A percentile compares a stretch with the other conserved stretches of the same genome.
These are phyloP conservation scores for Brachionus koreanus DNA, from an alignment of 1,140 invertebrate species.

Conservation along the genomic window DNA sequence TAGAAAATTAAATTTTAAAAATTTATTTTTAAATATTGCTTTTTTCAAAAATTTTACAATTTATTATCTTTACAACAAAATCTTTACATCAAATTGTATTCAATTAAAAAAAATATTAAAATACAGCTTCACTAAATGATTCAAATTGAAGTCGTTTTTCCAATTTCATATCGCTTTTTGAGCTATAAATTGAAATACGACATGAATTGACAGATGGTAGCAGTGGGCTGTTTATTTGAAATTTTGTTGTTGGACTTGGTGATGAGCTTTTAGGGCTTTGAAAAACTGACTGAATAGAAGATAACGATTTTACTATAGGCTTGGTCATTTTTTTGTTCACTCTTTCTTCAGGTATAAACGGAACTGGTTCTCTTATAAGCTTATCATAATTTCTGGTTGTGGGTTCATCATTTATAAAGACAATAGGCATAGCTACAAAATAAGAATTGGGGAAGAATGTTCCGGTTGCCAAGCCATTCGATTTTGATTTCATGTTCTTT, in stretches of 20 bases:
- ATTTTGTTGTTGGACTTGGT: neutral
- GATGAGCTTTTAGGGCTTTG: neutral
- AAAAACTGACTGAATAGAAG: neutral
- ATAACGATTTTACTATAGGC: conserved; percentile 28
- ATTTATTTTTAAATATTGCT: neutral
- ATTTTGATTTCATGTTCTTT: conserved; percentile 1
- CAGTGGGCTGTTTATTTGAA: neutral
- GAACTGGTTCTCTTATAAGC: neutral
- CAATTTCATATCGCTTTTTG: neutral
- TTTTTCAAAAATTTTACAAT: neutral
- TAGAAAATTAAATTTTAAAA: neutral
- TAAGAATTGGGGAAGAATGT: neutral
- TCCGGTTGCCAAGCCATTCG: neutral
- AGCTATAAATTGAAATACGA: conserved; percentile 6
- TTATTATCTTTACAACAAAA: neutral
- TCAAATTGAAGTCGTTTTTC: conserved; percentile 22
- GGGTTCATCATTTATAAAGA: neutral
- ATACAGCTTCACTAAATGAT: conserved; percentile 12
- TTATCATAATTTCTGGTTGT: neutral
- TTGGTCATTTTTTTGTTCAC: neutral
- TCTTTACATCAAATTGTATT: neutral
- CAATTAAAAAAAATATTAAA: neutral
- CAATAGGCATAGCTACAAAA: neutral
- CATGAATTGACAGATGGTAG: conserved; percentile 7
- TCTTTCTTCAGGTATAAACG: neutral